Base-by-base conservation (phyloP, 2,797 vertebrate genomes). In the Sebastes baramenuke region DNA sequence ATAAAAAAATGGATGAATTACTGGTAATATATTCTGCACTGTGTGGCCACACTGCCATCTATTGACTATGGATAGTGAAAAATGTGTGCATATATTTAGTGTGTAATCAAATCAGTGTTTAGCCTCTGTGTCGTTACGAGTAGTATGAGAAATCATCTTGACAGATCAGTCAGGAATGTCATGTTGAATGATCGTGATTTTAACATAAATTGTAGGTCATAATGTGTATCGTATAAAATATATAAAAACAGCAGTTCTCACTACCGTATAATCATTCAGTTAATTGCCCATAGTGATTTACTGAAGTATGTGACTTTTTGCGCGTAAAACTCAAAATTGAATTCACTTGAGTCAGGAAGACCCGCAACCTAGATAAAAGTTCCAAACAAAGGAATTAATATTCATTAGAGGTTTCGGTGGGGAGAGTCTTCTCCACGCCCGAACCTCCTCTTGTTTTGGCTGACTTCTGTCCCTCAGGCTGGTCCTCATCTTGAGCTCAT, bases 31-130 rank as follows among this genome's bases (percentile, higher is more conserved):
- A 27, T 46, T 29, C 38, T 27, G 24, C 24, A 49, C 2, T 0
- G 18, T 29, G 64, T 20, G 64, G 38, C 38, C 38, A 46, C 12
- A 67, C 64, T 67, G 64, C 64, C 38, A 67, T 29, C 64, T 67
- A 25, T 67, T 67, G 55, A 56, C 12, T 24, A 56, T 56, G 64
- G 64, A 16, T 25, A 9, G 14, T 29, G 38, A 18, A 42, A 30
- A 36, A 13, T 42, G 62, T 42, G 27, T 27, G 25, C 0, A 42
- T 18, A 25, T 65, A 66, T 46, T 46, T 27, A 46, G 24, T 27
- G 9, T 66, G 38, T 11, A 27, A 25, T 66, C 13, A 46, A 66
- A 27, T 66, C 34, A 42, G 62, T 16, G 34, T 13, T 38, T n/a
- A 61, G 20, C 10, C 25, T 30, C 58, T 60, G 27, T 30, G 27